These are phyloP conservation scores for Drosophila trichaetosa DNA, from an alignment of 2,888 invertebrate species.

Conservation along the genomic window DNA sequence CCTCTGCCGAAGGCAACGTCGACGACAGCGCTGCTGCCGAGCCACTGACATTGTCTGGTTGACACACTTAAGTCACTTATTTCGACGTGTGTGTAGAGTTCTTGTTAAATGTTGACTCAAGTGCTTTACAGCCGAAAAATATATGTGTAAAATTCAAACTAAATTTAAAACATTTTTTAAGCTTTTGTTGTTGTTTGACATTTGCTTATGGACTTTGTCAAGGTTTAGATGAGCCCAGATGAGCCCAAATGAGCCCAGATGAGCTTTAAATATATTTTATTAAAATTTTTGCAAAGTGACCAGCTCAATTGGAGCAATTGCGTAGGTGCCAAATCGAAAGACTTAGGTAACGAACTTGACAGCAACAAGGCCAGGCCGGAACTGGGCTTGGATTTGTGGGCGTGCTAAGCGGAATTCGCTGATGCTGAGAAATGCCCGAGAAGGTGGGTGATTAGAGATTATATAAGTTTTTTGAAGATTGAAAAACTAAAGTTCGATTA, in stretches of 20 bases:
- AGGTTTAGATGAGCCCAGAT: constrained; percentile 39
- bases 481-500: not conserved
- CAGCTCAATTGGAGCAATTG: constrained; percentile 45
- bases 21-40: constrained; percentile 33
- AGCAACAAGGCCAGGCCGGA: constrained; percentile 37
- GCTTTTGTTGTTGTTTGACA: constrained; percentile 40
- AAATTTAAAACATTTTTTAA: constrained; percentile 8
- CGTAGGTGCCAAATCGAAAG: constrained; percentile 61
- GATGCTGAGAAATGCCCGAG: constrained; percentile 25
- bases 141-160: constrained; percentile 11
- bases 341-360: constrained; percentile 75
- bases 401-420: constrained; percentile 9
- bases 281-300: constrained; percentile 14
- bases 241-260: constrained; percentile 5
- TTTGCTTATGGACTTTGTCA: constrained; percentile 57
- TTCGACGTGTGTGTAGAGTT: constrained; percentile 59
- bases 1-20: constrained; percentile 23
- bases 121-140: constrained; percentile 60
- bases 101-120: constrained; percentile 61
- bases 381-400: constrained; percentile 27
- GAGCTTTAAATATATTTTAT: constrained; percentile 3
- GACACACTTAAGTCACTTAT: constrained; percentile 80
- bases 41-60: constrained; percentile 78
- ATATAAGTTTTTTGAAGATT: not conserved
- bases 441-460: constrained; percentile 20